A percentile compares a stretch with the other conserved stretches of the same genome.
Conservation (phyloP, 2,113 vertebrate species). For the Aegotheles bennettii region DNA sequence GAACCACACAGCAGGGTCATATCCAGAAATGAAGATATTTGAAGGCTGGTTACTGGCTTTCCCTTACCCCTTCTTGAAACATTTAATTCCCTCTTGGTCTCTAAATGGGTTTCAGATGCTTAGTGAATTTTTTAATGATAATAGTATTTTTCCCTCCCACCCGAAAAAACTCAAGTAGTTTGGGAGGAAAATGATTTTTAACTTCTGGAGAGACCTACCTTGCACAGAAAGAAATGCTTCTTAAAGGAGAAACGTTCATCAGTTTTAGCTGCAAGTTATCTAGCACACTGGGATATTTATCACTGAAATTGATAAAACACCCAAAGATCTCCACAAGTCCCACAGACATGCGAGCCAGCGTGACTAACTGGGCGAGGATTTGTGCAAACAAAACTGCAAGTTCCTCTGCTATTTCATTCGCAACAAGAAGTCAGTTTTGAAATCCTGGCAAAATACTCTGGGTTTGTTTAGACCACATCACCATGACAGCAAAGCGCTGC, state of each 20-base stretch:
- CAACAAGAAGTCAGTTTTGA: slow-evolving; percentile 35
- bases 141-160: not conserved
- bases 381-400: not conserved
- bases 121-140: not conserved
- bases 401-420: not conserved
- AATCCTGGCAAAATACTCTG: not conserved
- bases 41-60: not conserved
- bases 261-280: not conserved
- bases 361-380: not conserved
- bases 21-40: not conserved
- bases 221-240: not conserved
- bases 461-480: slow-evolving; percentile 42
- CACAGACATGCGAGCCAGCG: not conserved
- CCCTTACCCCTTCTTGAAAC: not conserved
- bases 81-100: not conserved
- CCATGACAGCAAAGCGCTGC: slow-evolving; percentile 52
- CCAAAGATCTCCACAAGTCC: not conserved
- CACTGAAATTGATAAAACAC: not conserved
- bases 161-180: not conserved
- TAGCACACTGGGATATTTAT: not conserved
- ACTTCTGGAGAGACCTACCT: not conserved
- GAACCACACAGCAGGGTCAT: not conserved
- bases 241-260: not conserved
- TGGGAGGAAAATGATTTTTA: not conserved
- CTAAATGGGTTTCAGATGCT: slow-evolving; percentile 11